Percentiles rank a stretch among this genome's conserved stretches.
phyloP scores from a whole-genome alignment of 1,140 invertebrate genomes.

The Caenorhabditis brenneri region DNA sequence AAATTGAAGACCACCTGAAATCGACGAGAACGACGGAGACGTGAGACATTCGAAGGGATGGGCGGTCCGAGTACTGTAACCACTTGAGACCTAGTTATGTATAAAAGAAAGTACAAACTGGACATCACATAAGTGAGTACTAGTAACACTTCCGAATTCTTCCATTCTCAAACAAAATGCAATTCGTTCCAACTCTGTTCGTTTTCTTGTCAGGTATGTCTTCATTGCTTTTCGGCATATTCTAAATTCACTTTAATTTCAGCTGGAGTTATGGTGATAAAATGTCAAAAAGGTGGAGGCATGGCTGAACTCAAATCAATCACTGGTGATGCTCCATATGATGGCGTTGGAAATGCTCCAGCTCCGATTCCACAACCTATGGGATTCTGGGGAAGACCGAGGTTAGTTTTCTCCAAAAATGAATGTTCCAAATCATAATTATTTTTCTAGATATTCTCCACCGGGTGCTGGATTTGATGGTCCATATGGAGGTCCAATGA shows the following conservation, averaged over 20 bases:
- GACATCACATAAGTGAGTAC: constrained; percentile 17
- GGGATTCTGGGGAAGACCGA: constrained; percentile 53
- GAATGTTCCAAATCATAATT: too few species aligned
- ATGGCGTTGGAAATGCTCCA: constrained; percentile 53
- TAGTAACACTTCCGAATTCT: not conserved
- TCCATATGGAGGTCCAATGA: constrained; percentile 5
- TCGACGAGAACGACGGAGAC: constrained; percentile 9
- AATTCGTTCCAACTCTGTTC: not conserved
- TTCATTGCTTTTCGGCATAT: not conserved
- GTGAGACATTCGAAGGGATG: not conserved
- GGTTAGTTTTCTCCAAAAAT: not conserved
- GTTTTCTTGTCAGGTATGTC: not conserved
- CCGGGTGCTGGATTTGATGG: not conserved
- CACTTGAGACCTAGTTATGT: constrained; percentile 16
- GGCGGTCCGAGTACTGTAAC: constrained; percentile 34
- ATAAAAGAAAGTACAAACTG: constrained; percentile 44
- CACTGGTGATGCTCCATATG: constrained; percentile 55
- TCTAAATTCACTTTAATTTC: not conserved
- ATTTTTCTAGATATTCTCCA: constrained; percentile 42
- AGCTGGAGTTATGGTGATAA: not conserved
- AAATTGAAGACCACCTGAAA: constrained; percentile 6
- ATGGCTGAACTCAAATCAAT: constrained; percentile 57
- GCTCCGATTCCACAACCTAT: constrained; percentile 54
- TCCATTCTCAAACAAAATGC: constrained; percentile 4
- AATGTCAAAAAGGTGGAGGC: constrained; percentile 48